Conservation (phyloP, 2,888 invertebrate species). For the Fragum fragum region DNA sequence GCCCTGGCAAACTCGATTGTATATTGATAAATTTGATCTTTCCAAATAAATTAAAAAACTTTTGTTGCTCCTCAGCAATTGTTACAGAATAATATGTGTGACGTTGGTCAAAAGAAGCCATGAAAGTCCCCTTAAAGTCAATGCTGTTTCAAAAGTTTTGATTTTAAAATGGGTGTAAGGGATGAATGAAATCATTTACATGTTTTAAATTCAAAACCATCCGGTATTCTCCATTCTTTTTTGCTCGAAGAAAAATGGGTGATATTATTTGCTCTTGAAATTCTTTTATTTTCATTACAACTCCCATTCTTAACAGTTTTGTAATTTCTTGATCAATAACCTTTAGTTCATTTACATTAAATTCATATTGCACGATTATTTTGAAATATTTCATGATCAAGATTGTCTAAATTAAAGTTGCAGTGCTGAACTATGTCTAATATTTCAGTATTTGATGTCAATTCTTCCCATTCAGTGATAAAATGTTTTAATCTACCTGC, state of each 20-base stretch:
- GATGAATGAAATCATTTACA: slow-evolving; percentile 31
- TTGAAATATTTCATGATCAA: neutral
- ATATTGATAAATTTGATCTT: slow-evolving; percentile 47
- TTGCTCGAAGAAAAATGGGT: slow-evolving; percentile 43
- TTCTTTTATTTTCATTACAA: slow-evolving; percentile 5
- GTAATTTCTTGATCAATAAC: slow-evolving; percentile 37
- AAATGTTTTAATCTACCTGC: slow-evolving; percentile 43
- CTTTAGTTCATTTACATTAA: slow-evolving; percentile 2
- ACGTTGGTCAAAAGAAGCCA: slow-evolving; percentile 45
- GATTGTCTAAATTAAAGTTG: too few relatives aligned
- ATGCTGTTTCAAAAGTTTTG: slow-evolving; percentile 5
- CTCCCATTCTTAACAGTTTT: slow-evolving; percentile 30
- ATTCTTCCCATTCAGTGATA: slow-evolving; percentile 42
- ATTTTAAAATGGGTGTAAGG: slow-evolving; percentile 49
- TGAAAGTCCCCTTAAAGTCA: slow-evolving; percentile 22
- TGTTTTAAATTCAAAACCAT: slow-evolving; percentile 47
- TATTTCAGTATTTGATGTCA: slow-evolving; percentile 41
- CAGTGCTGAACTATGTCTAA: slow-evolving; percentile 43
- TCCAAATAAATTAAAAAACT: slow-evolving; percentile 52
- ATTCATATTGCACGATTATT: slow-evolving; percentile 17
- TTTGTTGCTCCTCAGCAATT: slow-evolving; percentile 41
- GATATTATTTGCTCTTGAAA: slow-evolving; percentile 22
- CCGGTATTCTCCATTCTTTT: slow-evolving; percentile 43
- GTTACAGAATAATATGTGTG: slow-evolving; percentile 60
- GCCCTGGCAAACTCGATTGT: slow-evolving; percentile 49